A percentile compares a stretch with the other conserved stretches of the same genome.
These are phyloP conservation scores for Polypedilum pembai DNA, from an alignment of 1,140 invertebrate genomes.

Conservation along the genomic window DNA sequence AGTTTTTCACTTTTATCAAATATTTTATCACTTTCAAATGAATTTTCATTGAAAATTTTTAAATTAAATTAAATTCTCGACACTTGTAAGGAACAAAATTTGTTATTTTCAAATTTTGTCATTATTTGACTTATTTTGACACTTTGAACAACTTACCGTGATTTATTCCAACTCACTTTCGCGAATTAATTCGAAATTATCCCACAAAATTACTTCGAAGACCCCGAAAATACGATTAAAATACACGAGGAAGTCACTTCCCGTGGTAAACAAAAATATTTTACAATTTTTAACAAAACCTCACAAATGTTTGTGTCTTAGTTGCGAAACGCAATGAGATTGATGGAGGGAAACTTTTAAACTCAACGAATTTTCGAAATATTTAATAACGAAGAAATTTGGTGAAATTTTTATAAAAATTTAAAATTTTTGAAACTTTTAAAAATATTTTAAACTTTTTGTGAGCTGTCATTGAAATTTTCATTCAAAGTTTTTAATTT, in stretches of 20 bases:
- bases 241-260: slow-evolving; percentile 3
- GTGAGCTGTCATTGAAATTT: neutral
- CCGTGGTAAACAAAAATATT: slow-evolving; percentile 18
- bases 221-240: slow-evolving; percentile 17
- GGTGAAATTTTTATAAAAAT: neutral
- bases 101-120: neutral
- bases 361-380: neutral
- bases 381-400: neutral
- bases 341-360: neutral
- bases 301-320: neutral
- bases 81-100: neutral
- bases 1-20: too few species aligned
- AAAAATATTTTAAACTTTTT: neutral
- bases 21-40: neutral
- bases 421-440: neutral
- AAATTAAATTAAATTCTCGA: neutral
- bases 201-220: neutral
- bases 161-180: neutral
- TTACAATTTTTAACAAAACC: neutral
- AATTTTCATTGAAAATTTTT: slow-evolving; percentile 8
- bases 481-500: neutral
- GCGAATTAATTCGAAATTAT: neutral
- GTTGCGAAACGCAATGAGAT: neutral
- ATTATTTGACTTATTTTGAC: neutral
- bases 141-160: neutral